phyloP scores from a whole-genome alignment of 2,888 invertebrate genomes.

The Mantis religiosa region DNA sequence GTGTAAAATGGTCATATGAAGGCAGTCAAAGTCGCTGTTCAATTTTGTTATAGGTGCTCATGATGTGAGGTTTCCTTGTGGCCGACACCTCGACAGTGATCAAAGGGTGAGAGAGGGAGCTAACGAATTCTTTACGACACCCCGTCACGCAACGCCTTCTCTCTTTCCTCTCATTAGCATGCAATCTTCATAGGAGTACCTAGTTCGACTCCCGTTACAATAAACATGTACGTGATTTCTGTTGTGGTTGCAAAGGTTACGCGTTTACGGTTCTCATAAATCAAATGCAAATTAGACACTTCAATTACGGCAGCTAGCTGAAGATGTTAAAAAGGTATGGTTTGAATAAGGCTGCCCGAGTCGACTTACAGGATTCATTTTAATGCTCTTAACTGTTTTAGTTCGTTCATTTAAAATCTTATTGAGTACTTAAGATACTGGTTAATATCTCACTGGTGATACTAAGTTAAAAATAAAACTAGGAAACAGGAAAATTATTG shows the following conservation, averaged over 20 bases:
- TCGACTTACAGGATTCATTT: no score
- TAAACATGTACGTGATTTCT: neutral
- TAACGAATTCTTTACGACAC: slow-evolving; percentile 19
- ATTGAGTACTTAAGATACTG: no score
- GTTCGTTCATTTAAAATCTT: no score
- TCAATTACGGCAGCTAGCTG: neutral
- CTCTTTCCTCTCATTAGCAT: neutral
- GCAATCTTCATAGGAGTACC: neutral
- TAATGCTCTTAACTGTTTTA: no score
- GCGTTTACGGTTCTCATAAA: neutral
- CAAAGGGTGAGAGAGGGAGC: neutral
- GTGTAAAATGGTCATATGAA: neutral
- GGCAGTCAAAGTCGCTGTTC: neutral
- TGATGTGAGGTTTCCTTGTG: neutral
- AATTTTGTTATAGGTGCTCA: neutral
- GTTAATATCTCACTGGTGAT: no score
- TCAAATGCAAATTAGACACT: neutral
- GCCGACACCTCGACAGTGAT: slow-evolving; percentile 11
- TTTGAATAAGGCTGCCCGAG: neutral
- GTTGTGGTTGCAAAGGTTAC: neutral
- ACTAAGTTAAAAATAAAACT: no score
- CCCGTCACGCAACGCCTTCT: neutral
- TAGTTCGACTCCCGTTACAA: neutral
- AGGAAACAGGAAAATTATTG: no score
- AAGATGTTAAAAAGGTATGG: neutral